Conservation (phyloP, 1,140 invertebrate genomes). For the Ceratina calcarata region DNA sequence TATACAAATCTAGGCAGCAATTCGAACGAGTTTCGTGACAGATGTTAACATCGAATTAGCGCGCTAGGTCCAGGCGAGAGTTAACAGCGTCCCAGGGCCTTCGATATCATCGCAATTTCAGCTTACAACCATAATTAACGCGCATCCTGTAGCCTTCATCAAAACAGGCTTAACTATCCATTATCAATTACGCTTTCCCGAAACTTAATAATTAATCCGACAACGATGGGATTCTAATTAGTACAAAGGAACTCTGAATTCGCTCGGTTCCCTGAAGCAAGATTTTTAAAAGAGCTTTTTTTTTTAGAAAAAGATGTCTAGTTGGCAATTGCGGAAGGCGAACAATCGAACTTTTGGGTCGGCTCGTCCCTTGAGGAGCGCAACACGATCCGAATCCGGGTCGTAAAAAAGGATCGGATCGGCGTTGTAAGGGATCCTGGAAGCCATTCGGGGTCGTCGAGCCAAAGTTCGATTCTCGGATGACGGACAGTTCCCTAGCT, state of each 20-base stretch:
- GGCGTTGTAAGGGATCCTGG: conserved; percentile 51
- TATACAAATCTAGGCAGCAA: neutral
- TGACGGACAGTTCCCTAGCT: conserved; percentile 60
- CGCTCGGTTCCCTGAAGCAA: neutral
- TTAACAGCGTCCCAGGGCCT: conserved; percentile 55
- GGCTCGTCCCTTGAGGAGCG: neutral
- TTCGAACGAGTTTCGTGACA: conserved; percentile 47
- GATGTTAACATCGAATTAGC: conserved; percentile 63
- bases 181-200: conserved; percentile 37
- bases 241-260: neutral
- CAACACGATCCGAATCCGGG: conserved; percentile 52
- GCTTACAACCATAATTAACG: conserved; percentile 67
- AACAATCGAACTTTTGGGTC: conserved; percentile 3
- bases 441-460: conserved; percentile 43
- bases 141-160: conserved; percentile 43
- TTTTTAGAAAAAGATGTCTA: neutral
- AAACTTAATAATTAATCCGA: conserved; percentile 5
- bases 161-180: conserved; percentile 57
- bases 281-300: neutral
- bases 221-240: neutral
- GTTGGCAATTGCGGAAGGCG: neutral
- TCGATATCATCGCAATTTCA: conserved; percentile 67
- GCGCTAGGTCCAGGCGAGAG: conserved; percentile 25
- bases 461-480: conserved; percentile 56
- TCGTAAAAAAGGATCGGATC: conserved; percentile 53